Evolutionary conservation across 2,888 invertebrate genomes (phyloP).

Genomic region (Cetonia aurata): DNA sequence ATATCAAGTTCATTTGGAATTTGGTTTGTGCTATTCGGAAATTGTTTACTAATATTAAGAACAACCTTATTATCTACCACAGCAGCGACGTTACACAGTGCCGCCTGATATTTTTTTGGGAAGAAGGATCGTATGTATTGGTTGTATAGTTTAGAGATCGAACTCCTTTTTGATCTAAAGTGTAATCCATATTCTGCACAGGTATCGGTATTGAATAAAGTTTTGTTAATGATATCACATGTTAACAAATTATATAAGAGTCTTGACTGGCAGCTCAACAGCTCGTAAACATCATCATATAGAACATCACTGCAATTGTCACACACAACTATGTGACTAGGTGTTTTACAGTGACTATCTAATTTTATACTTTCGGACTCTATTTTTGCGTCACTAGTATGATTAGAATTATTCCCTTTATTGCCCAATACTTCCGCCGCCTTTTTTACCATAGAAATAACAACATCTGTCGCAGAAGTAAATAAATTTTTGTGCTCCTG

Average conservation of each 20-base stretch:
- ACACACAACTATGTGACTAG: slow-evolving; percentile 81
- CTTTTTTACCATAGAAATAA: slow-evolving; percentile 92
- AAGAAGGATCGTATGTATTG: slow-evolving; percentile 76
- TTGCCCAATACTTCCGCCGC: slow-evolving; percentile 89
- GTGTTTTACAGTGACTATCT: slow-evolving; percentile 74
- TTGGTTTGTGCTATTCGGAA: slow-evolving; percentile 53
- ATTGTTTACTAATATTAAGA: slow-evolving; percentile 72
- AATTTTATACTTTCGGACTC: slow-evolving; percentile 62
- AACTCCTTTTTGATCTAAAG: slow-evolving; percentile 63
- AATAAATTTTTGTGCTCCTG: slow-evolving; percentile 80
- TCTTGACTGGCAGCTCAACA: slow-evolving; percentile 78
- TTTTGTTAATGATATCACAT: slow-evolving; percentile 72
- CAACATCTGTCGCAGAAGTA: slow-evolving; percentile 90
- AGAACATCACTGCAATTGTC: slow-evolving; percentile 79
- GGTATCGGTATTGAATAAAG: slow-evolving; percentile 73
- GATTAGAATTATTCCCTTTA: slow-evolving; percentile 74
- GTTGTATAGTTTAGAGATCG: slow-evolving; percentile 62
- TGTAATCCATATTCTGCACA: slow-evolving; percentile 75
- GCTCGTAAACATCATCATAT: slow-evolving; percentile 79
- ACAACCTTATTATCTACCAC: slow-evolving; percentile 76
- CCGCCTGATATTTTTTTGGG: slow-evolving; percentile 78
- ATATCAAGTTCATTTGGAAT: slow-evolving; percentile 43
- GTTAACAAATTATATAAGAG: slow-evolving; percentile 74
- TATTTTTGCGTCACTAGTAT: slow-evolving; percentile 70
- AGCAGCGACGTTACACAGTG: slow-evolving; percentile 82